Percentiles rank a stretch among this genome's conserved stretches.
Evolutionary conservation across 2,888 invertebrate species (phyloP).

Genomic region (Pyrocoelia pectoralis): DNA sequence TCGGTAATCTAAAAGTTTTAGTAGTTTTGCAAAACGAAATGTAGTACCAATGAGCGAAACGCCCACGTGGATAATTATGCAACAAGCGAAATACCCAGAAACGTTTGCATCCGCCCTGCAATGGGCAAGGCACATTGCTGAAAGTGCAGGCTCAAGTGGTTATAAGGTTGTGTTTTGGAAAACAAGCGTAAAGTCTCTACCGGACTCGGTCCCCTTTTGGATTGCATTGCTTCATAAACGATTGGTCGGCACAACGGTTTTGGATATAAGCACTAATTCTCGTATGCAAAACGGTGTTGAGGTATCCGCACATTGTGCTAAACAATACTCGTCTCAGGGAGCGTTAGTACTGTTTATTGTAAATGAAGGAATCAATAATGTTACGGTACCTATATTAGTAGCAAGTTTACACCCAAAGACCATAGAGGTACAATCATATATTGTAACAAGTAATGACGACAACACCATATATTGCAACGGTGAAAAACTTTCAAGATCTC

Average conservation of each 20-base stretch:
- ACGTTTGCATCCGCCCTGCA: conserved; percentile 68
- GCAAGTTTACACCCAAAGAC: conserved; percentile 49
- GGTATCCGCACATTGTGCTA: conserved; percentile 79
- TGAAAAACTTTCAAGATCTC: conserved; percentile 65
- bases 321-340: conserved; percentile 69
- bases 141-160: conserved; percentile 75
- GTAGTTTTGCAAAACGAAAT: background rate
- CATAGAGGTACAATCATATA: conserved; percentile 56
- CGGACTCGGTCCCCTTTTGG: conserved; percentile 42
- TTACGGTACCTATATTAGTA: conserved; percentile 64
- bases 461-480: conserved; percentile 73
- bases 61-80: conserved; percentile 53
- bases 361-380: conserved; percentile 68
- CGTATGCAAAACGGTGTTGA: conserved; percentile 56
- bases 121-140: conserved; percentile 78
- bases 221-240: conserved; percentile 69
- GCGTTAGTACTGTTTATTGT: conserved; percentile 75
- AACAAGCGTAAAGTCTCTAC: conserved; percentile 53
- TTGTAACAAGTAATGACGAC: conserved; percentile 48
- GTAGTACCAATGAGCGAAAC: conserved; percentile 29
- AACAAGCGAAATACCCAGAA: conserved; percentile 49
- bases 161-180: conserved; percentile 73
- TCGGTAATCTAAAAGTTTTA: background rate
- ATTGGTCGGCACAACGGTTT: conserved; percentile 77
- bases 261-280: conserved; percentile 66